Base-by-base conservation (phyloP, 30 jellyfish, hydroid and myxozoan genomes). In the Turritopsis dohrnii region DNA sequence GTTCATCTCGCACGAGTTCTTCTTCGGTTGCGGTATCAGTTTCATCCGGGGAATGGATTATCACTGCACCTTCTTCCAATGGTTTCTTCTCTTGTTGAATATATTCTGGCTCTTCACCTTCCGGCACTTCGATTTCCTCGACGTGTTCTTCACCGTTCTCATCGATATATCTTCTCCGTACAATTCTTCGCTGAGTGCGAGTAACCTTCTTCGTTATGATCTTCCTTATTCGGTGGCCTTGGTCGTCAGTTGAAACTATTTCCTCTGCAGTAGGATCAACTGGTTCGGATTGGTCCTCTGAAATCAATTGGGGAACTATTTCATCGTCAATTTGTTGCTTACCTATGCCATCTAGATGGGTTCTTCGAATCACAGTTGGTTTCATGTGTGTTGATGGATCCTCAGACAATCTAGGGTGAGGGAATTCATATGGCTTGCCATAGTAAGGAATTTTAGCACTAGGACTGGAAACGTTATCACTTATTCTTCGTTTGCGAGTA, bases 111-210 rank as follows among this genome's bases (percentile, higher is more conserved):
- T 82, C 89, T 66, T 82, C 73, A 26, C 85, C 90, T 16, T 85
- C 93, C 0, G 96, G 96, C 52, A 85, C 91, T 29, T 79, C 88
- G 21, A 90, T 85, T 75, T 90, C 96, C 65, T 82, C 84, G 71
- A 81, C 74, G 7, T 83, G 92, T 81, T 90, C 91, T 41, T 90
- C 88, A 52, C 96, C 96, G 71, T 80, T 82, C 54, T 90, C 96
- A 74, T 90, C 96, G 41, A 85, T 88, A 60, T 85, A 87, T 79
- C 86, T 90, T 28, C 94, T 28, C 28, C 84, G 79, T 20, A 90
- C 83, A 65, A 90, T 90, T n/a, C 96, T 72, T 72, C 85, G 81
- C 41, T 90, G 95, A 52, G 94, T 85, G 71, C 91, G 94, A 25
- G 89, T 85, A 0, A 90, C 89, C 86, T 71, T 80, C 87, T 82